Evolutionary conservation across 2,113 vertebrate genomes (phyloP), one percentile per base, ranked within the genome.

Genomic region (Henicopernis longicauda): DNA sequence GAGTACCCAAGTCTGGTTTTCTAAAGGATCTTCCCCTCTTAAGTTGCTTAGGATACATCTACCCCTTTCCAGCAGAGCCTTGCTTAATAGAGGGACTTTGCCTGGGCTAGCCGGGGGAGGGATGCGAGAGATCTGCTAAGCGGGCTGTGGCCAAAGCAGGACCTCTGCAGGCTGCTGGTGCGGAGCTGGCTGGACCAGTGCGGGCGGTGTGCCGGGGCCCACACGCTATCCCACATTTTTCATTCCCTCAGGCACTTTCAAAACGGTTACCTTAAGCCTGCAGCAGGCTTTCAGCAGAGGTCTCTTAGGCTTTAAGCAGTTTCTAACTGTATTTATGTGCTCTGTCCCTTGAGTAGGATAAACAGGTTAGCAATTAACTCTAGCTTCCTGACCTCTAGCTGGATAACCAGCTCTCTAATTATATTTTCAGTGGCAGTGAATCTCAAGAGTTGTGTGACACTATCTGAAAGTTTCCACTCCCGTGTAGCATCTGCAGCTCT

Each of bases 321-420:
- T 96, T 96, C 93, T 94, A 92, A 93, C 94, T 92, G 95, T 96
- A 96, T 97, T 96, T 97, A 95, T 73, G 72, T 85, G 87, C 89
- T 96, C 94, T 85, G 90, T 97, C 97, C 95, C 97, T 79, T 86
- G 97, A 97, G 97, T 86, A 95, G 95, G 91, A 97, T 97, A 98
- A 98, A 97, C 96, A 96, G 95, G 96, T 98, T 97, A 97, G 95
- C 93, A 97, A 97, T 97, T 97, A 97, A 96, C 97, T 95, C 92
- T 88, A 85, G 91, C 96, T 95, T 94, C 87, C 92, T 96, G 97
- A 96, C 97, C 96, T 92, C 91, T 91, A 95, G 90, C 86, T 83
- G 93, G 95, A 97, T 97, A 98, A 98, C 96, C 95, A 96, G 96
- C 96, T 95, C 94, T 95, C 93, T 97, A 97, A 97, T 97, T 97